A percentile compares a stretch with the other conserved stretches of the same genome.
These are phyloP conservation scores for Solea solea DNA, from an alignment of 2,113 vertebrate genomes.

Conservation along the genomic window DNA sequence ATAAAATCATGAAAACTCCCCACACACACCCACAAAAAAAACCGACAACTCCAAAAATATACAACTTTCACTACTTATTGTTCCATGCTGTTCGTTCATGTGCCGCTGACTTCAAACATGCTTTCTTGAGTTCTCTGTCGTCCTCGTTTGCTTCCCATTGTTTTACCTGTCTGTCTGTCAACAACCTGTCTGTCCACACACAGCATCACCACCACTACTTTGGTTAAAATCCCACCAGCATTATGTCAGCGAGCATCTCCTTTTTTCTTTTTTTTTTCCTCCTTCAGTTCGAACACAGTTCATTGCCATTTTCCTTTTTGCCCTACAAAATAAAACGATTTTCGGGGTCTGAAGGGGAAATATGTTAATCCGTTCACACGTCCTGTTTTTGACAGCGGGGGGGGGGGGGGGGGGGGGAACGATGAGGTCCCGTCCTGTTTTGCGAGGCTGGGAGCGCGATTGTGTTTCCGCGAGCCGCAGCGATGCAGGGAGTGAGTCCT, in stretches of 20 bases:
- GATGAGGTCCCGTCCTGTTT: constrained; percentile 21
- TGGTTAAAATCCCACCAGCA: constrained; percentile 20
- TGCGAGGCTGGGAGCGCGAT: neutral
- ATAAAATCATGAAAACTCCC: too few species aligned
- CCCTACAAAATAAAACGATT: neutral
- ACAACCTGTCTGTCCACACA: constrained; percentile 20
- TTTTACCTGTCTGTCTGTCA: constrained; percentile 23
- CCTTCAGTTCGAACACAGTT: constrained; percentile 8
- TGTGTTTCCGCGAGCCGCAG: constrained; percentile 27
- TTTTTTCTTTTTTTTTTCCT: neutral
- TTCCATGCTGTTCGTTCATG: neutral
- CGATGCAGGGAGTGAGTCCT: constrained; percentile 16
- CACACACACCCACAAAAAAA: neutral
- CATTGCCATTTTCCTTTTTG: constrained; percentile 14
- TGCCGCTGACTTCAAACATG: constrained; percentile 1
- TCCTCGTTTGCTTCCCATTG: constrained; percentile 17
- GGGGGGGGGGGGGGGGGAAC: constrained; percentile 16
- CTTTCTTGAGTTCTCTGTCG: neutral
- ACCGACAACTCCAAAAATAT: too few species aligned
- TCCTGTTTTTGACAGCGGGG: constrained; percentile 25
- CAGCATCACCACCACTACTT: constrained; percentile 27
- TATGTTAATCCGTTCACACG: constrained; percentile 1
- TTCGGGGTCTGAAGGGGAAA: constrained; percentile 2
- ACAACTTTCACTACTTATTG: neutral
- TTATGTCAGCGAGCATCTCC: constrained; percentile 3